Conservation (phyloP, 1,140 invertebrate species). For the Drosophila rufa region DNA sequence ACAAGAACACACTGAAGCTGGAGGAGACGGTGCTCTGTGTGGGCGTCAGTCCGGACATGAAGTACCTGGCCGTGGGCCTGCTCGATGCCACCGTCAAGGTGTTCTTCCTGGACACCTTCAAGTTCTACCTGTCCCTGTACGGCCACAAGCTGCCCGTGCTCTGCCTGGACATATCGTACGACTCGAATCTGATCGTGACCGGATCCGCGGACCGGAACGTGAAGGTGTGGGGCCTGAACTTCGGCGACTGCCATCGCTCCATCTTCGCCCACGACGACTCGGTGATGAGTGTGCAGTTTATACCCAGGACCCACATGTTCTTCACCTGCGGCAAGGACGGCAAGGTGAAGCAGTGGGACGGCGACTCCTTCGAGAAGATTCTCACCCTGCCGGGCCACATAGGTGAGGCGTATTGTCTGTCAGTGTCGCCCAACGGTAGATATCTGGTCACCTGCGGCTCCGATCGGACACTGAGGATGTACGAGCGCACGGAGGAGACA, state of each 20-base stretch:
- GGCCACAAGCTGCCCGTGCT: slow-evolving; percentile 98
- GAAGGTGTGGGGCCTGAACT: slow-evolving; percentile 99
- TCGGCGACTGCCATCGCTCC: slow-evolving; percentile 97
- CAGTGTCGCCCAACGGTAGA: slow-evolving; percentile 93
- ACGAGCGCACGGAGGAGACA: slow-evolving; percentile 94
- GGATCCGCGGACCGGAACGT: slow-evolving; percentile 98
- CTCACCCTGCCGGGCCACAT: slow-evolving; percentile 93
- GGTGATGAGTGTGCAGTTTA: slow-evolving; percentile 94
- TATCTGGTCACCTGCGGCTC: slow-evolving; percentile 93
- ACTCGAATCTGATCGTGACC: slow-evolving; percentile 95
- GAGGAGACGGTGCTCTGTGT: slow-evolving; percentile 95
- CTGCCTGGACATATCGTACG: slow-evolving; percentile 97
- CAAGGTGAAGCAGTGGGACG: slow-evolving; percentile 98
- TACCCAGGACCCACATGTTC: slow-evolving; percentile 96
- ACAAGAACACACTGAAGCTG: slow-evolving; percentile 93
- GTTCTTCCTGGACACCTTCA: slow-evolving; percentile 97
- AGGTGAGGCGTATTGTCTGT: slow-evolving; percentile 91
- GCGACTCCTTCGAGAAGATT: slow-evolving; percentile 96
- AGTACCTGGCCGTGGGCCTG: slow-evolving; percentile 95
- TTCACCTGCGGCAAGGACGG: slow-evolving; percentile 97
- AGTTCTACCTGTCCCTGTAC: slow-evolving; percentile 98
- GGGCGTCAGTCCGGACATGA: slow-evolving; percentile 93
- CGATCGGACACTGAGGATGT: slow-evolving; percentile 95
- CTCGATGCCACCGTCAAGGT: slow-evolving; percentile 98
- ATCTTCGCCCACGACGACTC: slow-evolving; percentile 97